These are phyloP conservation scores for Lottia scabra DNA, from an alignment of 2,888 invertebrate species.

Conservation along the genomic window DNA sequence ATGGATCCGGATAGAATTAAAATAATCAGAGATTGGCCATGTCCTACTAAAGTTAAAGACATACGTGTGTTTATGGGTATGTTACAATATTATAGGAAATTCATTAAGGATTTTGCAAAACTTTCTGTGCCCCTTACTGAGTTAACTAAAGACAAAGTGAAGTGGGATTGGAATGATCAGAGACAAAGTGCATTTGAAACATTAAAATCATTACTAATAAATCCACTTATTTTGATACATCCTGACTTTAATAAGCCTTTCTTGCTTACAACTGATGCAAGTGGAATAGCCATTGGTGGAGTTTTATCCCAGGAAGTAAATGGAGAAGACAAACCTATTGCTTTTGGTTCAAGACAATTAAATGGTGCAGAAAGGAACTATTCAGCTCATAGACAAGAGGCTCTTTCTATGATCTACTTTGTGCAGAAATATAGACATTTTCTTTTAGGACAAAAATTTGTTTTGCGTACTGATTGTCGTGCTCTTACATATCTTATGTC, in stretches of 20 bases:
- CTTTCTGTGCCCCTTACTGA: not conserved
- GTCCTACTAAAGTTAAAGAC: not conserved
- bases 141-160: not conserved
- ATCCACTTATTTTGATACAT: not conserved
- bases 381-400: slow-evolving; percentile 1
- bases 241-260: not conserved
- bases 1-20: not conserved
- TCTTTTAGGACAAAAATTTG: not conserved
- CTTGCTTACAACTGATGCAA: not conserved
- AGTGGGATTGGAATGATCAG: not conserved
- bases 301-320: not conserved
- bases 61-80: not conserved
- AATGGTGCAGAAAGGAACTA: not conserved
- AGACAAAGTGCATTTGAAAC: not conserved
- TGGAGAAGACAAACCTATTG: not conserved
- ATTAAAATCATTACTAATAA: not conserved
- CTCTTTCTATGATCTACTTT: not conserved
- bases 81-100: not conserved
- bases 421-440: not conserved
- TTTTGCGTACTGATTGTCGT: not conserved
- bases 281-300: not conserved
- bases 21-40: not conserved
- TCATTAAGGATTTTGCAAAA: not conserved
- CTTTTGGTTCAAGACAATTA: not conserved
- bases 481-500: not conserved